These are phyloP conservation scores for Cinclus mexicanus DNA, from an alignment of 2,113 vertebrate genomes.

Conservation along the genomic window DNA sequence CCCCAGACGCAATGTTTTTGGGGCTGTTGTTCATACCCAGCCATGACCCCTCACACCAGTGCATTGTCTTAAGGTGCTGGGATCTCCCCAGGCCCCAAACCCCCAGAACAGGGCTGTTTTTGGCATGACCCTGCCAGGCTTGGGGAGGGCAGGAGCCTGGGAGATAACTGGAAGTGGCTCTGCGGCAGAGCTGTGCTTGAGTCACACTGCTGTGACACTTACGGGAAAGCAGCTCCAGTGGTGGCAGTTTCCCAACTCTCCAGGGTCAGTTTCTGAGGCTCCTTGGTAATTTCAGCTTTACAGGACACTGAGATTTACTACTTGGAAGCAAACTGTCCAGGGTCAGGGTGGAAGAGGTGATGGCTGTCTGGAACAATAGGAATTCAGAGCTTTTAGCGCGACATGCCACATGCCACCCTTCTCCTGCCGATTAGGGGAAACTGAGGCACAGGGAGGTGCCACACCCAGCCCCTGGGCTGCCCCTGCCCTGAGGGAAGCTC, in stretches of 20 bases:
- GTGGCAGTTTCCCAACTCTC: background rate
- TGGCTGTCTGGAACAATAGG: too few relatives aligned
- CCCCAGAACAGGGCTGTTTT: accelerated
- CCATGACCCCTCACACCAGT: accelerated
- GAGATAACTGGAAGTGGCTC: accelerated
- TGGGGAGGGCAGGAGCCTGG: background rate
- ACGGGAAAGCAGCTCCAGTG: background rate
- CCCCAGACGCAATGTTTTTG: accelerated
- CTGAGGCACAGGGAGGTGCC: background rate
- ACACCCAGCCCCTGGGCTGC: background rate
- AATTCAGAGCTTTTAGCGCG: background rate
- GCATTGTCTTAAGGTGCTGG: accelerated
- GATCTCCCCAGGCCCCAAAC: background rate
- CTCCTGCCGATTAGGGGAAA: background rate
- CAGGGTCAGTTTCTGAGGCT: background rate
- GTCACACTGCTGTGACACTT: accelerated
- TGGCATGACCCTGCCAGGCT: accelerated
- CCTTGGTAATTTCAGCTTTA: background rate
- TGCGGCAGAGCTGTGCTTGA: background rate
- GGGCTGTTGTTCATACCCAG: background rate
- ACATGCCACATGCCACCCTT: accelerated
- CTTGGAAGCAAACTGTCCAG: background rate
- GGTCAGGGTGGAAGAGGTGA: background rate
- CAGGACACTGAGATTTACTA: too few relatives aligned
- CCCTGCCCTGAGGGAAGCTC: background rate